Evolutionary conservation across 1,140 invertebrate species (phyloP).

Genomic region (Teleopsis dalmanni): DNA sequence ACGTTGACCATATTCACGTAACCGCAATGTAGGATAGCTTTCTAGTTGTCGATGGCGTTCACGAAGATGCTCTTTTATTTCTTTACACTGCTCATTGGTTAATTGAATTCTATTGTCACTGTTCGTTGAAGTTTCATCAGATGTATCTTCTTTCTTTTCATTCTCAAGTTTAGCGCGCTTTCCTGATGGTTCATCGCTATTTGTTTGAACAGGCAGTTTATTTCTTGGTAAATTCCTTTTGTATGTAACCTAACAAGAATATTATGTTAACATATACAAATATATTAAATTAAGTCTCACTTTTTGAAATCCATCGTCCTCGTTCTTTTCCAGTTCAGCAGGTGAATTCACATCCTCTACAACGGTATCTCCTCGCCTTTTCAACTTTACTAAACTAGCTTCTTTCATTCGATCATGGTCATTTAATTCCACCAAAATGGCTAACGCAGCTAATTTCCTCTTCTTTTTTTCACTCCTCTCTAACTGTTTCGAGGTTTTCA

Average conservation of each 20-base stretch:
- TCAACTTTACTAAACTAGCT: slow-evolving; percentile 14
- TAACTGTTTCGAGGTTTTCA: slow-evolving; percentile 42
- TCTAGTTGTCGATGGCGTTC: slow-evolving; percentile 50
- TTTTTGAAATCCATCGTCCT: slow-evolving; percentile 20
- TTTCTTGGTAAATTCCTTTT: slow-evolving; percentile 7
- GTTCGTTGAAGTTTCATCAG: neutral
- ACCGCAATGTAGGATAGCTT: slow-evolving; percentile 50
- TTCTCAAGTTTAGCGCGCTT: slow-evolving; percentile 6
- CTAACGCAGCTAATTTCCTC: slow-evolving; percentile 55
- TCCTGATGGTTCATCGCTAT: neutral
- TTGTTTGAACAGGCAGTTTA: neutral
- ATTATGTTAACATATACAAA: neutral
- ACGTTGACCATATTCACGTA: slow-evolving; percentile 54
- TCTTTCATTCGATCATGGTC: slow-evolving; percentile 47
- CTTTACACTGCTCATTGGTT: slow-evolving; percentile 48
- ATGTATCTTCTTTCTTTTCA: neutral
- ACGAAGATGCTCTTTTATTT: slow-evolving; percentile 49
- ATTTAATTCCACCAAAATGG: slow-evolving; percentile 55
- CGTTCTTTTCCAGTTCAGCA: neutral
- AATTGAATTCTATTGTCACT: slow-evolving; percentile 20
- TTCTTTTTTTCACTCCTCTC: slow-evolving; percentile 55
- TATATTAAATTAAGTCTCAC: slow-evolving; percentile 11
- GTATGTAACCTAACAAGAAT: slow-evolving; percentile 6
- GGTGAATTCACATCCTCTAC: neutral
- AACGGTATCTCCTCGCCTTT: too few species aligned